phyloP scores from a whole-genome alignment of 2,888 invertebrate genomes.

The Dastarcus helophoroides region DNA sequence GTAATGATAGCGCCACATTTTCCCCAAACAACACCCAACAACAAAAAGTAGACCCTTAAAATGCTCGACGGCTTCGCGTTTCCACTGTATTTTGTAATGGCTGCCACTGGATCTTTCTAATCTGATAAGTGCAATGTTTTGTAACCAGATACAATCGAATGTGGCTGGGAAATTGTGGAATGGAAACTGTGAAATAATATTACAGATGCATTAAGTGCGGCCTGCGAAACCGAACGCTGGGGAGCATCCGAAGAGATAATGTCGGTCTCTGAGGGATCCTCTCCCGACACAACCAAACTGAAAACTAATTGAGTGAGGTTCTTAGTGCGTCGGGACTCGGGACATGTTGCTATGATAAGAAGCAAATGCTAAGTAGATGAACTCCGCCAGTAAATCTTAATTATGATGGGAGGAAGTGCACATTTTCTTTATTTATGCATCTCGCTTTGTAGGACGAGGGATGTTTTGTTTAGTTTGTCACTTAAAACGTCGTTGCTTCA shows the following conservation, averaged over 20 bases:
- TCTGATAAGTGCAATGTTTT: conserved; percentile 27
- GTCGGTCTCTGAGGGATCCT: conserved; percentile 24
- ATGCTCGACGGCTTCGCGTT: too few relatives aligned
- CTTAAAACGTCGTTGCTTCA: too few relatives aligned
- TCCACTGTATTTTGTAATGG: conserved; percentile 9
- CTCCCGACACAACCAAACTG: conserved; percentile 25
- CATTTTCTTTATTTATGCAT: too few relatives aligned
- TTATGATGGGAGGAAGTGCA: too few relatives aligned
- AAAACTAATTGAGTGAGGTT: conserved; percentile 32
- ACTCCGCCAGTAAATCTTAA: conserved; percentile 7
- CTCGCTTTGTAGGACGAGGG: too few relatives aligned
- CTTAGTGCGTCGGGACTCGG: conserved; percentile 5
- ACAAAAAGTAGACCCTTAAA: too few relatives aligned
- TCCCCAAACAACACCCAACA: too few relatives aligned
- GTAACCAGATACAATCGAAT: conserved; percentile 22
- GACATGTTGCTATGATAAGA: conserved; percentile 18
- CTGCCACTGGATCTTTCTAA: conserved; percentile 19
- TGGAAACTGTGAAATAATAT: conserved; percentile 22
- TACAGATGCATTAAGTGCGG: conserved; percentile 20
- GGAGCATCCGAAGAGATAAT: conserved; percentile 25
- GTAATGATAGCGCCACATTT: too few relatives aligned
- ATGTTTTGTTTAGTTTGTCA: too few relatives aligned
- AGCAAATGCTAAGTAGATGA: conserved; percentile 21
- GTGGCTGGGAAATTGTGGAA: conserved; percentile 16
- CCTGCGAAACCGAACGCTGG: conserved; percentile 23